A percentile compares a stretch with the other conserved stretches of the same genome.
Evolutionary conservation across 2,113 vertebrate genomes (phyloP).

Genomic region (Cathartes aura): DNA sequence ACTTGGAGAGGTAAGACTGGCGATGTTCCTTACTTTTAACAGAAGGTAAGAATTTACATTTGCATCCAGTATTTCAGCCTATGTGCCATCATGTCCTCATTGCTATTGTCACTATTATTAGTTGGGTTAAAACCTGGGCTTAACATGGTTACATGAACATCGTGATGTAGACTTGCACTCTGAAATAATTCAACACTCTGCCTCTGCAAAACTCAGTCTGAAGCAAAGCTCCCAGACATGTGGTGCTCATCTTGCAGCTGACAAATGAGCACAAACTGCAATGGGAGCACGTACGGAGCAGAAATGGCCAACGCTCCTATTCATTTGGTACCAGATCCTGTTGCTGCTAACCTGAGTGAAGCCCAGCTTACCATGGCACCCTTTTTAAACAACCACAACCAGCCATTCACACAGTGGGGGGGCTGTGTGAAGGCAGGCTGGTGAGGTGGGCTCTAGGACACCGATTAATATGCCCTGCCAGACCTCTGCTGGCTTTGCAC

Average conservation of each 20-base stretch:
- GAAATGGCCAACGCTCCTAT: neutral
- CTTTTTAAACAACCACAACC: neutral
- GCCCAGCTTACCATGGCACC: neutral
- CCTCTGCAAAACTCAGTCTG: neutral
- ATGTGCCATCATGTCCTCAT: neutral
- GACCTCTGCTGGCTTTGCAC: neutral
- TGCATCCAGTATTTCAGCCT: neutral
- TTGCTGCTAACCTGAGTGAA: neutral
- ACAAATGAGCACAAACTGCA: neutral
- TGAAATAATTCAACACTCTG: rapidly evolving
- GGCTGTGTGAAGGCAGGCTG: neutral
- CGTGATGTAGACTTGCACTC: rapidly evolving
- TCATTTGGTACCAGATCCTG: neutral
- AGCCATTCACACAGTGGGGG: rapidly evolving
- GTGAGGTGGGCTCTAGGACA: neutral
- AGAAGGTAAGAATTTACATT: neutral
- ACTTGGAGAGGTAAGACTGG: neutral
- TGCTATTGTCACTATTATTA: neutral
- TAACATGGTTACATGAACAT: rapidly evolving
- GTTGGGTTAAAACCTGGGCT: neutral
- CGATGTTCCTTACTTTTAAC: neutral
- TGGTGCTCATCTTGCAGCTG: neutral
- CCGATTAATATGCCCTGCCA: neutral
- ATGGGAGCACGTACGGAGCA: rapidly evolving
- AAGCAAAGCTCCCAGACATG: rapidly evolving